Evolutionary conservation across 2,113 vertebrate genomes (phyloP), one percentile per base, ranked within the genome.

Genomic region (Leucosticte australis): DNA sequence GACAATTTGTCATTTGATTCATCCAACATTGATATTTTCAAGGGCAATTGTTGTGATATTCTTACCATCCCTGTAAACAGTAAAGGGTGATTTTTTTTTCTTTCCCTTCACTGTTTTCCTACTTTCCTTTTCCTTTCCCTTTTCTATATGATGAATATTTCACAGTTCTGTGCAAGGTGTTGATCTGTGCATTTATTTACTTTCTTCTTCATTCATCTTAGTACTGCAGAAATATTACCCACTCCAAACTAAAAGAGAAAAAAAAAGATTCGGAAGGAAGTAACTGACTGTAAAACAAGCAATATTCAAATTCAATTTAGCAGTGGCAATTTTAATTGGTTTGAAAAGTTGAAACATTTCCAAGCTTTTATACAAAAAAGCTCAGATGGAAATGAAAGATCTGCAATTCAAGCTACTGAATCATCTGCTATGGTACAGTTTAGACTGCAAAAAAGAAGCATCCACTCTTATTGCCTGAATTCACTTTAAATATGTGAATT

Each of bases 221-320:
- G 13, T 53, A 80, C 10, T 64, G 33, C 26, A 87, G 41, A 80
- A 82, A 92, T 33, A 15, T 30, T 52, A 55, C 11, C 82, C 18
- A 15, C 5, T 39, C 30, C 26, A 92, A 92, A 70, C 5, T 1
- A 27, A 30, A 68, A 47, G 19, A 4, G 26, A 52, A 78, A 44
- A 16, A 26, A 56, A 56, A 12, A 83, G 41, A 87, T 21, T 5
- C 1, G 6, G 41, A 52, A 71, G 30, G 64, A 80, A 89, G 57
- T 11, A 69, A 68, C 11, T 83, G 49, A 79, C 68, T 91, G 46
- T 85, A 94, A 91, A 87, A 55, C 20, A 95, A 84, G 39, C 16
- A 70, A 83, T 91, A 89, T 57, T 94, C n/a, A 94, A 87, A 92
- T 83, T 85, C 59, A 91, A 60, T 92, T 93, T 83, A 82, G 39